Evolutionary conservation across 64 coral and sea anemone genomes (phyloP).

Genomic region (Stichodactyla helianthus): DNA sequence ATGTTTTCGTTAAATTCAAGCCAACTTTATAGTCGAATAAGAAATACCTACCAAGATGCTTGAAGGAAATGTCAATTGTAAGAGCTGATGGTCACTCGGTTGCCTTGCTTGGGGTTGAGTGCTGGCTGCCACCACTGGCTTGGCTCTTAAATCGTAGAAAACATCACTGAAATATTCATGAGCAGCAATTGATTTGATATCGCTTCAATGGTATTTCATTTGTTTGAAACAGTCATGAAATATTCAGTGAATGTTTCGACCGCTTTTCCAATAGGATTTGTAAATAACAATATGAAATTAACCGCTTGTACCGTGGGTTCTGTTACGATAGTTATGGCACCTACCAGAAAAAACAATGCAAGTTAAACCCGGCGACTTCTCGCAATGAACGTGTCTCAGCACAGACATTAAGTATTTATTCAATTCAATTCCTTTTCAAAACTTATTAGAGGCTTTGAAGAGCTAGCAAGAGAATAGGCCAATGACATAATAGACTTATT

Average conservation of each 20-base stretch:
- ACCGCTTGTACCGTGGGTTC: slow-evolving; percentile 26
- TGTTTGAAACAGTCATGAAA: slow-evolving; percentile 60
- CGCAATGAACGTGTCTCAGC: background rate
- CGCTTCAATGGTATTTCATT: slow-evolving; percentile 69
- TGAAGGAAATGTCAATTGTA: background rate
- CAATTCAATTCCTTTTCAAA: background rate
- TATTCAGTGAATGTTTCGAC: slow-evolving; percentile 38
- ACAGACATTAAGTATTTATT: slow-evolving; percentile 28
- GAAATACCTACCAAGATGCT: background rate
- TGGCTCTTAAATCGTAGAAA: slow-evolving; percentile 47
- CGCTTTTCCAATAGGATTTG: slow-evolving; percentile 43
- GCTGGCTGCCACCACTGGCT: slow-evolving; percentile 36
- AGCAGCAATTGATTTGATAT: slow-evolving; percentile 67
- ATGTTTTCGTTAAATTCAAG: slow-evolving; percentile 1
- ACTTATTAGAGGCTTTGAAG: slow-evolving; percentile 15
- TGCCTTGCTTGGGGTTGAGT: slow-evolving; percentile 21
- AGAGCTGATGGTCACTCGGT: background rate
- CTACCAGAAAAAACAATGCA: slow-evolving; percentile 1
- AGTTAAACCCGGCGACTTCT: background rate
- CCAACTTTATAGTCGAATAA: background rate
- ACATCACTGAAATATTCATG: slow-evolving; percentile 63
- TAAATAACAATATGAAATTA: slow-evolving; percentile 66
- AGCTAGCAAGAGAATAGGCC: background rate
- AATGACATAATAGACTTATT: background rate
- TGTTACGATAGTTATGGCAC: slow-evolving; percentile 29